These are phyloP conservation scores for Siphlonurus alternatus DNA, from an alignment of 2,888 invertebrate genomes.

Conservation along the genomic window DNA sequence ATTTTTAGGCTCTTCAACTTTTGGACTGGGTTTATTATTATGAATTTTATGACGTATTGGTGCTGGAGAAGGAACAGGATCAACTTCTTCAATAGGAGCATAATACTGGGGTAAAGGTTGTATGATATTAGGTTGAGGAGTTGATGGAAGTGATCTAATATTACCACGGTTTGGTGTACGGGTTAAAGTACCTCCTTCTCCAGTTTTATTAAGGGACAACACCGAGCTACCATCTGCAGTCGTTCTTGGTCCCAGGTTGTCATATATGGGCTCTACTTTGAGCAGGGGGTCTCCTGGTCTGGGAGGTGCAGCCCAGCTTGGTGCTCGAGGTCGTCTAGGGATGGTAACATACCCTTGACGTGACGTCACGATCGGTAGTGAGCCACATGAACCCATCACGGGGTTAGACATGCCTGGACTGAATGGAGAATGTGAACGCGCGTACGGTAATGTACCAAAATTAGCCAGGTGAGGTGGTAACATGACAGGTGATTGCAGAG, in stretches of 20 bases:
- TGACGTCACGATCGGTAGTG: constrained; percentile 42
- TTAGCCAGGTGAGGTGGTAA: constrained; percentile 28
- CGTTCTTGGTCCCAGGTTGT: constrained; percentile 21
- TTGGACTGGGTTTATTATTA: constrained; percentile 10
- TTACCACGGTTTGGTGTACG: constrained; percentile 4
- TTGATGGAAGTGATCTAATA: constrained; percentile 49
- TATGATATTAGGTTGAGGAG: constrained; percentile 28
- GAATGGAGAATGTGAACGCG: constrained; percentile 45
- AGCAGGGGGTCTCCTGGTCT: constrained; percentile 33
- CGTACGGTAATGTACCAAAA: constrained; percentile 68
- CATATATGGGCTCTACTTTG: constrained; percentile 19
- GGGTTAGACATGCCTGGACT: constrained; percentile 40
- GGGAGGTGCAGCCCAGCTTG: constrained; percentile 58
- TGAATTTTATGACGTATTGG: constrained; percentile 9
- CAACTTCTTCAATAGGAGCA: constrained; percentile 35
- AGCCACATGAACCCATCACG: constrained; percentile 29
- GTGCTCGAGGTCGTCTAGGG: constrained; percentile 63
- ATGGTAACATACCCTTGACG: constrained; percentile 76
- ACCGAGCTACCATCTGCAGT: constrained; percentile 21
- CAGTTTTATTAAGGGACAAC: constrained; percentile 45
- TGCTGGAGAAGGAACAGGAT: constrained; percentile 27
- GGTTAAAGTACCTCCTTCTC: constrained; percentile 10
- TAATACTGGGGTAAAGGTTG: constrained; percentile 21
- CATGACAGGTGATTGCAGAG: constrained; percentile 11
- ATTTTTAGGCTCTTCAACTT: background rate